These are phyloP conservation scores for Amblyraja radiata DNA, from an alignment of 2,797 vertebrate genomes.

Conservation along the genomic window DNA sequence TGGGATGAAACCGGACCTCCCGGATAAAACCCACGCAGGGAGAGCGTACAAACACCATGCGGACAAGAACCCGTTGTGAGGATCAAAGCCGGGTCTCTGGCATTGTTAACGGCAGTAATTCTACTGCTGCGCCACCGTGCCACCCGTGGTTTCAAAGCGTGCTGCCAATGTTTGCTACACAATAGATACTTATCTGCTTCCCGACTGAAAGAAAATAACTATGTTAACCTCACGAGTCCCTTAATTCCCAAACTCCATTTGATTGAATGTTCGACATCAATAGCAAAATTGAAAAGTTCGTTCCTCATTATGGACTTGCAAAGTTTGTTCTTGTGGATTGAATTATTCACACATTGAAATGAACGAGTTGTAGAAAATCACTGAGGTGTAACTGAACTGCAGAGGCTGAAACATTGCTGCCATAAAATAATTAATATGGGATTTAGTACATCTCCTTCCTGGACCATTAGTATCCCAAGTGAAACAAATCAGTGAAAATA, in stretches of 20 bases:
- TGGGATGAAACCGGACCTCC: too few relatives aligned
- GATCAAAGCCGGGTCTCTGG: too few relatives aligned
- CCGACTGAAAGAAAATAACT: not conserved
- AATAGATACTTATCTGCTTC: not conserved
- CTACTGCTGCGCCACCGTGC: too few relatives aligned
- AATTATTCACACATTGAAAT: not conserved
- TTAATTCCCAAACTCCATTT: not conserved
- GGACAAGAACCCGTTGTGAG: too few relatives aligned
- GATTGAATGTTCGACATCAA: not conserved
- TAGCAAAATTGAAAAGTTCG: not conserved
- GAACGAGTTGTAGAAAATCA: not conserved
- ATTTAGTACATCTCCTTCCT: not conserved
- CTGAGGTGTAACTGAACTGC: not conserved
- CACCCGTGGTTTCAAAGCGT: not conserved
- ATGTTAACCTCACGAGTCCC: not conserved
- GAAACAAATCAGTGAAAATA: conserved; percentile 6
- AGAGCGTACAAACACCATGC: too few relatives aligned
- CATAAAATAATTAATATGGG: conserved; percentile 18
- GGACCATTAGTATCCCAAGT: not conserved
- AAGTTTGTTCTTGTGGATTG: not conserved
- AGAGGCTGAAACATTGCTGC: not conserved
- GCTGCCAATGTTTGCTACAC: not conserved
- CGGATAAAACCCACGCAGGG: too few relatives aligned
- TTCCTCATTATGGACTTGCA: not conserved
- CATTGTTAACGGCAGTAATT: too few relatives aligned